Evolutionary conservation across 1,140 invertebrate genomes (phyloP), one percentile per base, ranked within the genome.

Genomic region (Drosophila quadrilineata): DNA sequence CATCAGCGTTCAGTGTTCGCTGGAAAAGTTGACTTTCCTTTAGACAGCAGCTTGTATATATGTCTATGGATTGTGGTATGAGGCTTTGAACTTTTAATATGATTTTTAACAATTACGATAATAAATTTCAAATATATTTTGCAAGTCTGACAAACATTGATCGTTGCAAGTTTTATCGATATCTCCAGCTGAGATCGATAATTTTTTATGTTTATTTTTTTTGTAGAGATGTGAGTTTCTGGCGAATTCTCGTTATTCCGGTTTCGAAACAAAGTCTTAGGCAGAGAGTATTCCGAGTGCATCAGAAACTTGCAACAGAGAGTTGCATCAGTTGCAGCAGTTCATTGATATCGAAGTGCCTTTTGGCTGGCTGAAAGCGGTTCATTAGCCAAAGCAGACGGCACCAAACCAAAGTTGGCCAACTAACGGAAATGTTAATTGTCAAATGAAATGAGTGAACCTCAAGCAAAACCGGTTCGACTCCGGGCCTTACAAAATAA

Each of bases 401-500:
- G 43, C 79, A 85, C 79, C 79, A 84, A 84, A 85, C 79, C 79
- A 84, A 84, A 84, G 79, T 84, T 84, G 79, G 79, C 79, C 79
- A 84, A 84, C 70, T 84, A 84, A 84, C 79, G 79, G 79, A 84
- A 84, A 84, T 85, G 79, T 84, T 84, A 84, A 84, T 84, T 84
- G 79, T 85, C 77, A 84, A 84, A 85, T 71, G 56, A 67, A 76
- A 71, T 59, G 72, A 76, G 62, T 59, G 57, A 75, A 52, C 57
- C 46, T 57, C n/a, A n/a, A n/a, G n/a, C n/a, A n/a, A 21, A 76
- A 84, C 76, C 79, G 79, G 79, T 84, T 71, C 50, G 17, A 3
- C 24, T 22, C 3, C 43, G 36, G n/a, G 54, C 24, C 77, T 84
- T 84, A 84, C 79, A 84, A 84, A 82, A 82, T 82, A 84, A 82